Conservation (phyloP, 2,113 vertebrate genomes). For the Manacus vitellinus region DNA sequence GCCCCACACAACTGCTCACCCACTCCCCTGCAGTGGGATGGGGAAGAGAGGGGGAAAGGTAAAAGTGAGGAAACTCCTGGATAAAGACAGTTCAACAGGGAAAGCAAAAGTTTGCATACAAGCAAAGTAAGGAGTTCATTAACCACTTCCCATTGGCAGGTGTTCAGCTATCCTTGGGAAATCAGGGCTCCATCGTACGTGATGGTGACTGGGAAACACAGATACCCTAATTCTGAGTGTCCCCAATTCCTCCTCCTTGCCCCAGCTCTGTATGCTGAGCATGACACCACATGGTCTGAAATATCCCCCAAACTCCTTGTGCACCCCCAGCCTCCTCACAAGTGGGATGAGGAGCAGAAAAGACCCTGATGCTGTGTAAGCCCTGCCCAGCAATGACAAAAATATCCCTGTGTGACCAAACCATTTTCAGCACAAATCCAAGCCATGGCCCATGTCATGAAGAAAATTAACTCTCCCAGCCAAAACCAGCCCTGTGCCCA, state of each 20-base stretch:
- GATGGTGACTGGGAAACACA: not conserved
- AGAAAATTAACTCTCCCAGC: not conserved
- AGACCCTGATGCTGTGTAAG: not conserved
- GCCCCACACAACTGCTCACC: not conserved
- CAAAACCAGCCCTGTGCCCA: accelerated
- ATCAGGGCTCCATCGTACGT: not conserved
- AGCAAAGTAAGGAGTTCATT: accelerated
- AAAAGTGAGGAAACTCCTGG: not conserved
- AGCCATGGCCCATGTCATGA: too few species aligned
- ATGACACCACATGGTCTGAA: not conserved
- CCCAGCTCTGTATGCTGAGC: not conserved
- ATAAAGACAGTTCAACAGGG: not conserved
- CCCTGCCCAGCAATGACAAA: not conserved
- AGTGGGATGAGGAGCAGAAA: not conserved
- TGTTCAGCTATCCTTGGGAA: not conserved
- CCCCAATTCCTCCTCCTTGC: not conserved
- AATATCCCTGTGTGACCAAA: accelerated
- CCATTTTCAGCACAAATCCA: not conserved
- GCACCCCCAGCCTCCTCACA: not conserved
- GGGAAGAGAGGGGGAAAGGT: not conserved
- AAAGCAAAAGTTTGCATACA: not conserved
- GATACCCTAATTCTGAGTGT: not conserved
- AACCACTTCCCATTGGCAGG: accelerated
- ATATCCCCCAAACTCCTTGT: not conserved
- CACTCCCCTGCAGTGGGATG: not conserved